These are phyloP conservation scores for Ceyx erithaca DNA, from an alignment of 2,797 vertebrate species.

Conservation along the genomic window DNA sequence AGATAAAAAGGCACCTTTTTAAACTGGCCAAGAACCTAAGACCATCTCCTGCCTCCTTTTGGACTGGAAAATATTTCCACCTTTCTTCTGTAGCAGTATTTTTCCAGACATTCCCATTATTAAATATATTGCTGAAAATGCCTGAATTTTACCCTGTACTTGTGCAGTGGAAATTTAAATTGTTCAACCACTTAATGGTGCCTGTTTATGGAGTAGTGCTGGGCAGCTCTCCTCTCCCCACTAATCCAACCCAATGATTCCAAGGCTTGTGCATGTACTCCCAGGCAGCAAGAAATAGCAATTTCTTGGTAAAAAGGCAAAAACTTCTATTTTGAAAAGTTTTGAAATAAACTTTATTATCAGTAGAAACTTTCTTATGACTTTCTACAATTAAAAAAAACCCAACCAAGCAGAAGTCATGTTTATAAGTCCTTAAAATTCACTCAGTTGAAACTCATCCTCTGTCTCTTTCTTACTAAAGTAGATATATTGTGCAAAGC, in stretches of 20 bases:
- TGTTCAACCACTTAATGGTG: fast-evolving
- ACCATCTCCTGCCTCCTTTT: not conserved
- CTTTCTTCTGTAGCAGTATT: not conserved
- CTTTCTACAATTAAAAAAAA: not conserved
- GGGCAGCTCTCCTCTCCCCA: not conserved
- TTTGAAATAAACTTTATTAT: not conserved
- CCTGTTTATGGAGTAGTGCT: not conserved
- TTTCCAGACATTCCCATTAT: not conserved
- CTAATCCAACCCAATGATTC: not conserved
- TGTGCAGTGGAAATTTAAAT: not conserved
- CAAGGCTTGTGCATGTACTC: not conserved
- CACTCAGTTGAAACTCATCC: not conserved
- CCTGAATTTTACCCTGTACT: not conserved
- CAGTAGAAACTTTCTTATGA: not conserved
- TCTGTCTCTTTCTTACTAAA: not conserved
- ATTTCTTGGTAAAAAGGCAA: not conserved
- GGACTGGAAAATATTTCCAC: not conserved
- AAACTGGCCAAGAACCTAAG: not conserved
- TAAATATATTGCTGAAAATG: not conserved
- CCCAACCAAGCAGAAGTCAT: not conserved
- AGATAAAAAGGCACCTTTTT: not conserved
- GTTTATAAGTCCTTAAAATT: not conserved
- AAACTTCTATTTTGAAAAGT: not conserved
- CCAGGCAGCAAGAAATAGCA: not conserved
- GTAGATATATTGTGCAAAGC: not conserved